phyloP scores from a whole-genome alignment of 2,888 invertebrate species.

The Caenorhabditis uteleia region DNA sequence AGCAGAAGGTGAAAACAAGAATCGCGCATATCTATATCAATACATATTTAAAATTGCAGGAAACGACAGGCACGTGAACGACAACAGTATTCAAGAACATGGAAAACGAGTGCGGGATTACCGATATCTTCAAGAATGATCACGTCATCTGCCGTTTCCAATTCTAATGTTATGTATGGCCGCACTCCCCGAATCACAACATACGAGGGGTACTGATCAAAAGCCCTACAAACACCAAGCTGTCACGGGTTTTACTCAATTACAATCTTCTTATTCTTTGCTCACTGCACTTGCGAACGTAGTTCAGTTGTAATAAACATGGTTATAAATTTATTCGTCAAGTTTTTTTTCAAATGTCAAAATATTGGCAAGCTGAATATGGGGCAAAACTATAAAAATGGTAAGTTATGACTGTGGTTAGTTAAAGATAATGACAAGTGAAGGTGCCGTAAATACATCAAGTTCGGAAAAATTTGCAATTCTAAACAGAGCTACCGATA shows the following conservation, averaged over 20 bases:
- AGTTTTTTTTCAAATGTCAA: too few relatives aligned
- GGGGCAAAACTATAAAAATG: too few relatives aligned
- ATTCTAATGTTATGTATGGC: slow-evolving; percentile 35
- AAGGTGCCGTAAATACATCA: too few relatives aligned
- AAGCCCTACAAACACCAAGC: not conserved
- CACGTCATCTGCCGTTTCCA: slow-evolving; percentile 14
- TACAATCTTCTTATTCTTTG: not conserved
- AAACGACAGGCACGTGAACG: slow-evolving; percentile 14
- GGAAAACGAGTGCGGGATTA: slow-evolving; percentile 11
- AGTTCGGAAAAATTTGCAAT: too few relatives aligned
- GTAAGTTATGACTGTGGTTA: too few relatives aligned
- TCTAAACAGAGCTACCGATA: too few relatives aligned
- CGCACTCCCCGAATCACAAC: slow-evolving; percentile 34
- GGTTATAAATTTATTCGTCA: too few relatives aligned
- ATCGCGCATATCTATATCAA: not conserved
- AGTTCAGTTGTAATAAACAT: too few relatives aligned
- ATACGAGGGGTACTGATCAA: slow-evolving; percentile 26
- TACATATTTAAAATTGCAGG: slow-evolving; percentile 2
- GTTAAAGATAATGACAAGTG: too few relatives aligned
- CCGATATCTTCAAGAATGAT: slow-evolving; percentile 16
- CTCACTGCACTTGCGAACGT: too few relatives aligned
- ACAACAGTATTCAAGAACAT: slow-evolving; percentile 20
- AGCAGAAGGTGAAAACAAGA: slow-evolving; percentile 22
- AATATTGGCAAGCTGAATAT: too few relatives aligned
- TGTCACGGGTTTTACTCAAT: not conserved